Percentiles rank a stretch among this genome's conserved stretches.
Conservation (phyloP, 2,797 vertebrate genomes). For the Oreonectes daqikongensis region DNA sequence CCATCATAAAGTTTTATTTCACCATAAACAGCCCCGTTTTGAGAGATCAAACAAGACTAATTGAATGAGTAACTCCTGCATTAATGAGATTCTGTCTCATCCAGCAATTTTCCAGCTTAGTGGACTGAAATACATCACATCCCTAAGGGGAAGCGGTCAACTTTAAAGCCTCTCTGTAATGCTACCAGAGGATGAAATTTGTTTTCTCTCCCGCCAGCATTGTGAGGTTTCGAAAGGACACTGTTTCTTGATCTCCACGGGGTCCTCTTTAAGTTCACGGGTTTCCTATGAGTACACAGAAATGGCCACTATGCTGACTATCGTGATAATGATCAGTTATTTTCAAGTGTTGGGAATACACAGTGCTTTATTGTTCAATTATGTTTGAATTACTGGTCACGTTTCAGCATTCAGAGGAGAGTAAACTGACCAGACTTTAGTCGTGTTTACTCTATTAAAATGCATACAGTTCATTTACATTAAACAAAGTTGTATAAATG, state of each 20-base stretch:
- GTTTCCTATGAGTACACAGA: conserved; percentile 48
- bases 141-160: conserved; percentile 38
- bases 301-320: conserved; percentile 29
- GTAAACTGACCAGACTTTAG: conserved; percentile 3
- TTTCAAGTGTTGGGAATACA: conserved; percentile 37
- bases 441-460: conserved; percentile 11
- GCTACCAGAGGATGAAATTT: conserved; percentile 47
- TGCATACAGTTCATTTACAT: too few species aligned
- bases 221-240: conserved; percentile 47
- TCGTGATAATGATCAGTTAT: conserved; percentile 54
- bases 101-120: conserved; percentile 39
- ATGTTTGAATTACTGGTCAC: conserved; percentile 31
- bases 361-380: conserved; percentile 31
- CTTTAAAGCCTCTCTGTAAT: conserved; percentile 51
- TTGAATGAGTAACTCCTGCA: conserved; percentile 42
- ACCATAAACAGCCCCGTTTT: conserved; percentile 34
- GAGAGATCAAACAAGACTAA: conserved; percentile 45
- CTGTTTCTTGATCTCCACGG: conserved; percentile 51
- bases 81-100: conserved; percentile 32
- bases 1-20: conserved; percentile 1
- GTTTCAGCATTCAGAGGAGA: conserved; percentile 12
- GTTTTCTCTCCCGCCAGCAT: conserved; percentile 53
- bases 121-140: conserved; percentile 49
- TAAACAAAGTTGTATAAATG: too few species aligned
- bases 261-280: conserved; percentile 43